Evolutionary conservation across 2,888 invertebrate species (phyloP), one percentile per base, ranked within the genome.

Genomic region (Agrenia bidenticulata): DNA sequence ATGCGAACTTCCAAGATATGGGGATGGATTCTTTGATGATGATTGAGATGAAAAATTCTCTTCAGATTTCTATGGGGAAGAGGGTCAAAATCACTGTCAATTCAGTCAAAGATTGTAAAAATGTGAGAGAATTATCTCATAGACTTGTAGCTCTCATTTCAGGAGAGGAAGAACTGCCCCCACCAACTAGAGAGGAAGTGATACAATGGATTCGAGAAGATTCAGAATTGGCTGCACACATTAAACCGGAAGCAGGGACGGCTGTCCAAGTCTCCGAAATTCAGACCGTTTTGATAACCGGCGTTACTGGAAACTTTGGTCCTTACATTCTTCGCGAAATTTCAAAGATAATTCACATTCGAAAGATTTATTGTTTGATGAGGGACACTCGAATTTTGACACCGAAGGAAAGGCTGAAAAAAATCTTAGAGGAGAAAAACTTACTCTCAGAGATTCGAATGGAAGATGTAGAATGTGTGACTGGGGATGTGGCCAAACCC

Each of bases 11-110:
- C 17, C 66, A 67, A 27, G 69, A 67, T 41, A 55, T 72, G 61
- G 72, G 72, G 2, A 64, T 72, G 21, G 72, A 72, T 24, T 67
- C 67, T 1, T 27, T 72, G 26, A 72, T 72, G 72, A 69, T 67
- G 62, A 61, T 67, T 13, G 66, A 68, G 45, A 66, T 68, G 68
- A 68, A 66, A 41, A 66, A 69, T 55, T 53, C 49, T 1, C 51
- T 69, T n/a, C 66, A 66, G 42, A 61, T 56, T n/a, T n/a, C 63
- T 26, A 50, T 69, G 13, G 69, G 69, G 0, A 53, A 57, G 1
- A 39, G 68, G 24, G 55, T 65, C 26, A 66, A 55, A 4, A 53
- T 69, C 5, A 61, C 69, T 7, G 61, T 61, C 4, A 42, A 59
- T 4, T 55, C 60, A 1, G 24, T 69, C 13, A 66, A 66, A 39